Conservation (phyloP, 2,113 vertebrate species). For the Nothoprocta perdicaria region DNA sequence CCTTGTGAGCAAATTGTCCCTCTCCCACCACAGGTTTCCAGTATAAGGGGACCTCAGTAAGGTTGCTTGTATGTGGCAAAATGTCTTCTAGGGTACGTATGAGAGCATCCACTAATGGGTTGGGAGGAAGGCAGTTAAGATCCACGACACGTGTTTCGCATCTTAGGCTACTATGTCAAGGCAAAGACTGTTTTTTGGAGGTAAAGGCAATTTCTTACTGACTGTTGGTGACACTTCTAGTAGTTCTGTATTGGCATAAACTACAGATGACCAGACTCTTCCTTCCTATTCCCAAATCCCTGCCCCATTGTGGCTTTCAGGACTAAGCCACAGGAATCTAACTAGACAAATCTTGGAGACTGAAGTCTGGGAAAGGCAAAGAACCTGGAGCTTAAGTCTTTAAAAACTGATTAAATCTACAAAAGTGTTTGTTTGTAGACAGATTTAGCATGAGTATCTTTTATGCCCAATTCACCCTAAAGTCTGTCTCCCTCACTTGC, state of each 20-base stretch:
- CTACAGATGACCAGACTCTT: background rate
- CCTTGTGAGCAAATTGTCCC: background rate
- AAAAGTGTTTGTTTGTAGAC: background rate
- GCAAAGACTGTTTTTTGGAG: background rate
- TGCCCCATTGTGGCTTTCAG: background rate
- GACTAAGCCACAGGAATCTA: slow-evolving; percentile 1
- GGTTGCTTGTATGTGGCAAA: background rate
- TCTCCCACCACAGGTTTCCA: background rate
- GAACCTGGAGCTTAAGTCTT: background rate
- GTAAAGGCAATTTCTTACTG: background rate
- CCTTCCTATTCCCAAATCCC: background rate
- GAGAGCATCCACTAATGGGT: background rate
- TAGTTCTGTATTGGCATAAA: background rate
- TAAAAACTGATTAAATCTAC: background rate
- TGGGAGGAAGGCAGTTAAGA: background rate
- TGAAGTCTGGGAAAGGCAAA: slow-evolving; percentile 2
- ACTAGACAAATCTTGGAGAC: background rate
- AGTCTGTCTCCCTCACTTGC: background rate
- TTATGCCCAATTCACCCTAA: background rate
- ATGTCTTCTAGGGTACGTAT: background rate
- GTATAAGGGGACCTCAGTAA: background rate
- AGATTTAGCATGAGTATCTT: background rate
- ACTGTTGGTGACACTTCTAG: background rate
- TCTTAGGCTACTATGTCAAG: background rate
- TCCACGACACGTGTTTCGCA: background rate